phyloP scores from a whole-genome alignment of 2,797 vertebrate genomes.

The Chloroceryle amazona region DNA sequence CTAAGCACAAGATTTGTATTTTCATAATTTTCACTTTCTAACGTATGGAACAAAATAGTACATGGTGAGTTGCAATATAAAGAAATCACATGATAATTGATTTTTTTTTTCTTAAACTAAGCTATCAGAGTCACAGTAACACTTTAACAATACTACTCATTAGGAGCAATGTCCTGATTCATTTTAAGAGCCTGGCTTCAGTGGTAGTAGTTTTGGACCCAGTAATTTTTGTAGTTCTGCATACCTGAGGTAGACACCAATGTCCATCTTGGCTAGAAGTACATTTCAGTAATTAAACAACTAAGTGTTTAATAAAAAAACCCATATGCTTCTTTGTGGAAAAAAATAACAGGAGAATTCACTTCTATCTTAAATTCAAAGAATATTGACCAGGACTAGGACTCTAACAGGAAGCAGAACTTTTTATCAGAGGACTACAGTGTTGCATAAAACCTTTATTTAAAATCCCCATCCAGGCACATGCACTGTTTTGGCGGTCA shows the following conservation, averaged over 20 bases:
- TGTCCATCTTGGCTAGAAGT: background rate
- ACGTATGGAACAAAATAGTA: background rate
- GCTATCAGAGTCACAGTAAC: background rate
- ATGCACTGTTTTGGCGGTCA: background rate
- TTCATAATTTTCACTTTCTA: background rate
- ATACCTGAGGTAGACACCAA: background rate
- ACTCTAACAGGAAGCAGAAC: conserved; percentile 2
- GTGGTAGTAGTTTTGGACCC: background rate
- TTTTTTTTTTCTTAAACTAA: background rate
- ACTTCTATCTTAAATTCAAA: background rate
- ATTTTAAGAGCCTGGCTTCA: background rate
- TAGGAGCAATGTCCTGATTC: fast-evolving
- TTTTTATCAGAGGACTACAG: background rate
- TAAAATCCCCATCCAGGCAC: background rate
- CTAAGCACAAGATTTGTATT: background rate
- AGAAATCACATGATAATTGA: background rate
- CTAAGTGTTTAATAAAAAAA: background rate
- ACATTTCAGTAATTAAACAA: background rate
- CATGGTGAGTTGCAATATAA: background rate
- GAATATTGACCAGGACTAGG: background rate
- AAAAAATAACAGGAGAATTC: background rate
- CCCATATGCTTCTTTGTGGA: background rate
- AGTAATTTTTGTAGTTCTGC: background rate
- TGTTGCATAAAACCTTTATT: background rate
- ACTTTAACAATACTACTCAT: background rate